These are phyloP conservation scores for Lepisosteus oculatus DNA, from an alignment of 2,113 vertebrate species.

Conservation along the genomic window DNA sequence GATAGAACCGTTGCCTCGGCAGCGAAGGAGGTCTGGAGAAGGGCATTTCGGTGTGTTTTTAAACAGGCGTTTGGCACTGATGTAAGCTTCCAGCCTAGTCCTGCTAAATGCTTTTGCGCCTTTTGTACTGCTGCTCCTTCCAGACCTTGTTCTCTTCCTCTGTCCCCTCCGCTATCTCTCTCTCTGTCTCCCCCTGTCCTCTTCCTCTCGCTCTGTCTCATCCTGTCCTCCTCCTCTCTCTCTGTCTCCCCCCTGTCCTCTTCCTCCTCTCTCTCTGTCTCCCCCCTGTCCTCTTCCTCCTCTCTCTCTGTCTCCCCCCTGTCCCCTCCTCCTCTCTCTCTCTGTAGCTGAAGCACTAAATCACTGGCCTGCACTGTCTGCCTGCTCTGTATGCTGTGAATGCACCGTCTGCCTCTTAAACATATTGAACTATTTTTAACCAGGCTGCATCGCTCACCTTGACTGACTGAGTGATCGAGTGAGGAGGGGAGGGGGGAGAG, in stretches of 20 bases:
- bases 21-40: neutral
- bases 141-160: neutral
- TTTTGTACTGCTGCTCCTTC: slow-evolving; percentile 7
- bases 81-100: too few relatives aligned
- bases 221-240: neutral
- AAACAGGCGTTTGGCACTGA: neutral
- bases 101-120: neutral
- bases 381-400: slow-evolving; percentile 33
- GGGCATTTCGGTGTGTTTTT: neutral
- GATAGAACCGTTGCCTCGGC: too few relatives aligned
- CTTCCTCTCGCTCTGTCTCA: neutral
- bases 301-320: slow-evolving; percentile 8
- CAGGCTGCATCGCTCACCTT: slow-evolving; percentile 42
- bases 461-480: slow-evolving; percentile 24
- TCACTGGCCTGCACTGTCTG: neutral
- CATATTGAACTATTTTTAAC: slow-evolving; percentile 46
- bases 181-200: neutral
- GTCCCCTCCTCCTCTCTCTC: neutral
- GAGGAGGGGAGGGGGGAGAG: neutral
- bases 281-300: neutral
- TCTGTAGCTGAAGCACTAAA: slow-evolving; percentile 8
- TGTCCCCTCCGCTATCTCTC: neutral
- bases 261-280: neutral
- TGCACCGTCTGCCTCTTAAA: slow-evolving; percentile 35
- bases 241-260: neutral